These are phyloP conservation scores for Nesospiza acunhae DNA, from an alignment of 2,113 vertebrate genomes.

Conservation along the genomic window DNA sequence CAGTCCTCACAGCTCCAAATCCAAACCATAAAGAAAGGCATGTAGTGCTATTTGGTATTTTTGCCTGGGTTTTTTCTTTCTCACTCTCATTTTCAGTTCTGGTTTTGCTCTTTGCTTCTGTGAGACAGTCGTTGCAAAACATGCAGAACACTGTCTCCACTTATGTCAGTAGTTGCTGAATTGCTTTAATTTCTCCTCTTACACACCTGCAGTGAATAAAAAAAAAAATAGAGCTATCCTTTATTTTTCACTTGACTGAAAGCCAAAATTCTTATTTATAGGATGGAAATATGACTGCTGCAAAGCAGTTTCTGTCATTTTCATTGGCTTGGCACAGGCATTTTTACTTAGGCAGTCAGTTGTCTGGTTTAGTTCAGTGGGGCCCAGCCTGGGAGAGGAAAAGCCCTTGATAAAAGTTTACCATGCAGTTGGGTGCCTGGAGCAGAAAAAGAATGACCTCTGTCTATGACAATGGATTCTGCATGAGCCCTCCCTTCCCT, in stretches of 20 bases:
- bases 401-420: background rate
- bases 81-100: conserved; percentile 29
- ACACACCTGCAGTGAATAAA: background rate
- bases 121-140: conserved; percentile 13
- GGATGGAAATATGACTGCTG: background rate
- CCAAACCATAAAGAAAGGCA: background rate
- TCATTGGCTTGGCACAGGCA: background rate
- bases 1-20: background rate
- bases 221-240: background rate
- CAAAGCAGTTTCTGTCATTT: background rate
- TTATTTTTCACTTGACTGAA: background rate
- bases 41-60: background rate
- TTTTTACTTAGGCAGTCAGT: background rate
- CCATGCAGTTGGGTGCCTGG: background rate
- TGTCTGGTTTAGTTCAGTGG: background rate
- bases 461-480: background rate
- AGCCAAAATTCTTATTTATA: background rate
- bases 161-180: background rate
- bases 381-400: background rate
- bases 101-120: background rate
- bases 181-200: background rate
- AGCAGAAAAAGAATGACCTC: background rate
- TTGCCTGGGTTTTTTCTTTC: background rate
- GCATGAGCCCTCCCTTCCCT: background rate
- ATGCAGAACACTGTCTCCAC: background rate